A percentile compares a stretch with the other conserved stretches of the same genome.
phyloP scores from a whole-genome alignment of 2,797 vertebrate genomes.

The Clarias pachynema region DNA sequence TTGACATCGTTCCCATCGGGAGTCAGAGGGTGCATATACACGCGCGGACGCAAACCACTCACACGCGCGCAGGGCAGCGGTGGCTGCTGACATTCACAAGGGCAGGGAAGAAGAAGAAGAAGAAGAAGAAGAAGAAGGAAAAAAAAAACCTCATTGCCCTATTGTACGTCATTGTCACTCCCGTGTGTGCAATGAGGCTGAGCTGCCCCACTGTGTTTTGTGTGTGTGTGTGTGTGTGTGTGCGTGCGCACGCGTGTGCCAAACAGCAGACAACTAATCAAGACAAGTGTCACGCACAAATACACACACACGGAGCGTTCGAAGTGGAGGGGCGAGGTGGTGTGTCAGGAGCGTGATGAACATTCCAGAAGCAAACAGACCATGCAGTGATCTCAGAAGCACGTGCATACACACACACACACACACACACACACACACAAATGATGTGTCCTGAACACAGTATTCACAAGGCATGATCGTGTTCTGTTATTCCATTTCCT shows the following conservation, averaged over 20 bases:
- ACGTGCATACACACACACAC: background rate
- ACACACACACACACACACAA: background rate
- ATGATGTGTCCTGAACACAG: background rate
- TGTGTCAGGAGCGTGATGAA: conserved; percentile 69
- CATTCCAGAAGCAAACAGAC: conserved; percentile 73
- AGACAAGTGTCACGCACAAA: conserved; percentile 29
- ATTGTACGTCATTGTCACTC: conserved; percentile 25
- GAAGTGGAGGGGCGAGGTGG: conserved; percentile 66
- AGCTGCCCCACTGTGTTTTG: background rate
- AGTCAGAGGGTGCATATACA: background rate
- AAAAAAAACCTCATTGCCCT: conserved; percentile 40
- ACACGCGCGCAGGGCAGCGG: background rate
- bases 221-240: conserved; percentile 1
- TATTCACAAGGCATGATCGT: background rate
- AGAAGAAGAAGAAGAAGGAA: background rate
- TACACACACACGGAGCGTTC: conserved; percentile 8
- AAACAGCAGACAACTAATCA: conserved; percentile 37
- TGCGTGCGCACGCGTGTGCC: conserved; percentile 13
- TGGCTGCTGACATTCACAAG: conserved; percentile 55
- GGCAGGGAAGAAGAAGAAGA: conserved; percentile 27
- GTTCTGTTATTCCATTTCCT: background rate
- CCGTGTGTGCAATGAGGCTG: conserved; percentile 25
- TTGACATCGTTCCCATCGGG: conserved; percentile 50
- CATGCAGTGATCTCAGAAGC: conserved; percentile 66
- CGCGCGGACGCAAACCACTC: background rate